A percentile compares a stretch with the other conserved stretches of the same genome.
Conservation (phyloP, 1,140 invertebrate species). For the Bombus fervidus region DNA sequence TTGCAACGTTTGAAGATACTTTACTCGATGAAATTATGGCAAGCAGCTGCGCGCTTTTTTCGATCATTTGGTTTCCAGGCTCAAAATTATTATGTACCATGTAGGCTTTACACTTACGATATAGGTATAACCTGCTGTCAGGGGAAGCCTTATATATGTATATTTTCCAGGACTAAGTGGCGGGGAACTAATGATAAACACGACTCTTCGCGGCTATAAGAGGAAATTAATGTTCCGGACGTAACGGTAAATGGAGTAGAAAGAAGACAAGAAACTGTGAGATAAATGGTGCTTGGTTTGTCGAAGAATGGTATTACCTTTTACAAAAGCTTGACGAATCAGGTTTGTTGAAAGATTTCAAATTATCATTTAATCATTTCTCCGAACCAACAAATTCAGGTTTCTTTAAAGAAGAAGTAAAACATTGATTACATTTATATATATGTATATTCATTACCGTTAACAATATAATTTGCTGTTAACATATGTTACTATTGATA, state of each 20-base stretch:
- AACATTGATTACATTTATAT: neutral
- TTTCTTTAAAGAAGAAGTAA: neutral
- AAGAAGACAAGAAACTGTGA: conserved; percentile 76
- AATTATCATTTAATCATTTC: conserved; percentile 3
- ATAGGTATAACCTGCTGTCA: conserved; percentile 60
- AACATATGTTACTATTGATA: too few species aligned
- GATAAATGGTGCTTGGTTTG: conserved; percentile 71
- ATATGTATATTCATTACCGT: neutral
- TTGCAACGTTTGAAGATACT: conserved; percentile 73
- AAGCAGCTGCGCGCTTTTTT: conserved; percentile 72
- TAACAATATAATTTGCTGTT: neutral
- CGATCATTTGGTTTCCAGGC: conserved; percentile 60
- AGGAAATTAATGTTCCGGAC: conserved; percentile 78
- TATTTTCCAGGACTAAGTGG: conserved; percentile 72
- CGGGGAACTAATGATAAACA: conserved; percentile 80
- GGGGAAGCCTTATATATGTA: conserved; percentile 53
- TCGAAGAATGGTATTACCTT: conserved; percentile 58
- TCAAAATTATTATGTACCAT: conserved; percentile 70
- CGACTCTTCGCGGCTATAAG: conserved; percentile 71
- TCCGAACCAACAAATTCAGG: neutral
- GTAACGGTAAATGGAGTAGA: conserved; percentile 77
- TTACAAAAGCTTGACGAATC: conserved; percentile 46
- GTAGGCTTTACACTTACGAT: conserved; percentile 54
- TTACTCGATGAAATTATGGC: conserved; percentile 77
- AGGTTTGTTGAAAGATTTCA: conserved; percentile 38